These are phyloP conservation scores for Euwallacea similis DNA, from an alignment of 1,140 invertebrate genomes.

Conservation along the genomic window DNA sequence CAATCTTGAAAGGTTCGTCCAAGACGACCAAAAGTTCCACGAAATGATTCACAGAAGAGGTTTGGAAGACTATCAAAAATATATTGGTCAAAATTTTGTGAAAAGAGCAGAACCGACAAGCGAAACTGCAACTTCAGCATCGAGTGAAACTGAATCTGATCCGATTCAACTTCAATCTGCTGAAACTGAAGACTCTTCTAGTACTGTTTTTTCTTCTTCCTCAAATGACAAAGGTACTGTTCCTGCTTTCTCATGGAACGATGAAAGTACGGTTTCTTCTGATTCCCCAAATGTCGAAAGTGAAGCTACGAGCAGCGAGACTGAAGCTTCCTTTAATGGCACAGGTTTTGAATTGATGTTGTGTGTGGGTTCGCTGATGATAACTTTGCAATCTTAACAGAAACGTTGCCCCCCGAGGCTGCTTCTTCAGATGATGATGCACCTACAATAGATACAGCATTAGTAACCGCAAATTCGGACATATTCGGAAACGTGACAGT, in stretches of 20 bases:
- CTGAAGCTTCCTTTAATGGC: too few relatives aligned
- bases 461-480: slow-evolving; percentile 29
- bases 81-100: slow-evolving; percentile 15
- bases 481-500: slow-evolving; percentile 28
- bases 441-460: too few relatives aligned
- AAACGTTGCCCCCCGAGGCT: too few relatives aligned
- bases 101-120: slow-evolving; percentile 20
- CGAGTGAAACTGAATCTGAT: background rate
- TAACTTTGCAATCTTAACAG: too few relatives aligned
- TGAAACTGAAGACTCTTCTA: background rate
- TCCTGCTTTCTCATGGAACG: too few relatives aligned
- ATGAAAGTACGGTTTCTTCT: too few relatives aligned
- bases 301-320: too few relatives aligned
- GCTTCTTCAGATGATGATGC: too few relatives aligned
- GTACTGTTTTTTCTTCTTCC: background rate
- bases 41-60: slow-evolving; percentile 4
- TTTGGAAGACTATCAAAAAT: slow-evolving; percentile 8
- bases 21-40: slow-evolving; percentile 14
- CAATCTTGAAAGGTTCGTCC: slow-evolving; percentile 7
- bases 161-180: background rate
- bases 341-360: too few relatives aligned
- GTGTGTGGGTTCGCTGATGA: too few relatives aligned
- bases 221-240: too few relatives aligned
- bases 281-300: too few relatives aligned
- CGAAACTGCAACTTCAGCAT: background rate